A percentile compares a stretch with the other conserved stretches of the same genome.
phyloP scores from a whole-genome alignment of 1,140 invertebrate genomes.

The Condylostylus longicornis region DNA sequence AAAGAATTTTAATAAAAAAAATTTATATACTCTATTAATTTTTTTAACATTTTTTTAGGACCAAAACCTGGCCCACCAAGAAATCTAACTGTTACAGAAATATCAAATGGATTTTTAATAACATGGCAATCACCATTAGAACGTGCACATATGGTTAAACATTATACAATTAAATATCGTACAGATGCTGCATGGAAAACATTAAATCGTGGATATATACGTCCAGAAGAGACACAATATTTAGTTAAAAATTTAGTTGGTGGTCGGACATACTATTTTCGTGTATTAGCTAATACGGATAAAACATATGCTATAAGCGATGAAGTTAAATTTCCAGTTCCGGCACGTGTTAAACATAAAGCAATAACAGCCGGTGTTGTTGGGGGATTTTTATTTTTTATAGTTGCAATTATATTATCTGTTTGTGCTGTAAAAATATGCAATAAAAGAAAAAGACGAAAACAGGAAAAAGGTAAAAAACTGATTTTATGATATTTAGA shows the following conservation, averaged over 20 bases:
- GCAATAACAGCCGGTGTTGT: conserved; percentile 86
- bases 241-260: conserved; percentile 81
- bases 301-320: conserved; percentile 70
- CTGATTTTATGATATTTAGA: no score
- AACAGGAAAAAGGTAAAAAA: conserved; percentile 89
- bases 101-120: conserved; percentile 73
- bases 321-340: conserved; percentile 72
- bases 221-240: conserved; percentile 74
- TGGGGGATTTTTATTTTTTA: conserved; percentile 88
- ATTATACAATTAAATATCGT: conserved; percentile 83
- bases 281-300: conserved; percentile 70
- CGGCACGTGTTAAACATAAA: conserved; percentile 77
- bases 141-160: conserved; percentile 61
- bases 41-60: conserved; percentile 39
- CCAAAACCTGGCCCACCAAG: conserved; percentile 73
- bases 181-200: conserved; percentile 75
- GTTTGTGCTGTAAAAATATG: conserved; percentile 94
- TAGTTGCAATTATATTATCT: conserved; percentile 87
- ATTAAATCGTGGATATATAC: conserved; percentile 71
- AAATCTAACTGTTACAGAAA: conserved; percentile 74
- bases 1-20: neutral
- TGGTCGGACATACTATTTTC: conserved; percentile 78
- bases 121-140: conserved; percentile 75
- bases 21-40: conserved; percentile 5
- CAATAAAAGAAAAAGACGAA: conserved; percentile 88